These are phyloP conservation scores for Sarcophilus harrisii DNA, from an alignment of 2,797 vertebrate genomes.

Conservation along the genomic window DNA sequence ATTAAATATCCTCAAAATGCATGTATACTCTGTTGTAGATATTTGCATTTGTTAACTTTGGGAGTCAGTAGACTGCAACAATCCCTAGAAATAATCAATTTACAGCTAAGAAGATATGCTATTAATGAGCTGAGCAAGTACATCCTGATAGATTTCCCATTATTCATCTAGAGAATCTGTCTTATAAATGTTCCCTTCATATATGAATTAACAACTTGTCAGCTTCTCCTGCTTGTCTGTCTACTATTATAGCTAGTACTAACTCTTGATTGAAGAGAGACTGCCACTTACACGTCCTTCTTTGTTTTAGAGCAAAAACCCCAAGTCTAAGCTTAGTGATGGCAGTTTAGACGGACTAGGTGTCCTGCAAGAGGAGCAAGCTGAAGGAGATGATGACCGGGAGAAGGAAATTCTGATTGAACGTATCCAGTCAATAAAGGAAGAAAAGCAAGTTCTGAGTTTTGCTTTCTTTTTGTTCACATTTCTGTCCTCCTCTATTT, in stretches of 20 bases:
- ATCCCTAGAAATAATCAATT: neutral
- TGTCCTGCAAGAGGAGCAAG: constrained; percentile 89
- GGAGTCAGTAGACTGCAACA: neutral
- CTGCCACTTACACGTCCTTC: neutral
- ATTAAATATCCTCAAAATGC: constrained; percentile 46
- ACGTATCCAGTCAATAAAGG: constrained; percentile 96
- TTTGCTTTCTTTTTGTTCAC: neutral
- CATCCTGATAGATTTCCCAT: neutral
- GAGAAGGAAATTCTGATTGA: constrained; percentile 93
- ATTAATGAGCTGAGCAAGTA: neutral
- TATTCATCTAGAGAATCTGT: neutral
- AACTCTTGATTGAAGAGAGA: neutral
- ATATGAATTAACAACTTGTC: constrained; percentile 63
- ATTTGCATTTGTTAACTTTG: constrained; percentile 11
- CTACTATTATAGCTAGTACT: neutral
- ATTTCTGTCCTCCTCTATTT: neutral
- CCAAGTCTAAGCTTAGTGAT: constrained; percentile 68
- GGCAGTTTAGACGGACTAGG: constrained; percentile 81
- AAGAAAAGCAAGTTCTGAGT: constrained; percentile 92
- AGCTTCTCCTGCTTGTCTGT: neutral
- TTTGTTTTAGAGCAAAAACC: constrained; percentile 84
- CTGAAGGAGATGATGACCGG: constrained; percentile 88
- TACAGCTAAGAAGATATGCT: neutral
- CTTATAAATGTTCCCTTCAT: neutral
- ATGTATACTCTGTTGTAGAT: constrained; percentile 56